Percentiles rank a stretch among this genome's conserved stretches.
Evolutionary conservation across 2,113 vertebrate genomes (phyloP).

Genomic region (Cepphus grylle): DNA sequence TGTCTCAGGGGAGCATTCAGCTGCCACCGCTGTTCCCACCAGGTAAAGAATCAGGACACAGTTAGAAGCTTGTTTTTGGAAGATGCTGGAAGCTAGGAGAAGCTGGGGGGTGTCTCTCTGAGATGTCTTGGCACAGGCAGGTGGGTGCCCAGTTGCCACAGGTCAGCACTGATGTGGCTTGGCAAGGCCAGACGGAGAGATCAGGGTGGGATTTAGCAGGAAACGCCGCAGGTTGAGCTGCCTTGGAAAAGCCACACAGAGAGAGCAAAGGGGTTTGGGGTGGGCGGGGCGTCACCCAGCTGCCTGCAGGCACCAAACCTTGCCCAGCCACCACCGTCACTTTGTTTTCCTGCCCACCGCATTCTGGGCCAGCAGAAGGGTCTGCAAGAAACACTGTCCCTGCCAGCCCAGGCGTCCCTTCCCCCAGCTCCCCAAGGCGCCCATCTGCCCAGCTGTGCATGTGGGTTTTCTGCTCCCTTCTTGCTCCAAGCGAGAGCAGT

Average conservation of each 20-base stretch:
- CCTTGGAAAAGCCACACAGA: not conserved
- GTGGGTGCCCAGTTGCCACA: not conserved
- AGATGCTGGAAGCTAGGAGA: not conserved
- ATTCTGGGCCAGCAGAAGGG: not conserved
- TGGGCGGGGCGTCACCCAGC: not conserved
- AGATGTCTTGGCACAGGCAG: slow-evolving; percentile 9
- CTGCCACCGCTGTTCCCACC: not conserved
- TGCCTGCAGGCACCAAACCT: slow-evolving; percentile 8
- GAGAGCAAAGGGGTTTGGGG: not conserved
- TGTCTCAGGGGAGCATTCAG: not conserved
- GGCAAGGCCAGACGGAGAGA: not conserved
- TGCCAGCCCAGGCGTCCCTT: not conserved
- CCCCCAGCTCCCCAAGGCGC: not conserved
- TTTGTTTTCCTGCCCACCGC: not conserved
- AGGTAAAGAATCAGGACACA: not conserved
- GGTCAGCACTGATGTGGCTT: slow-evolving; percentile 15
- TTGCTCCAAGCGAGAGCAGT: not conserved
- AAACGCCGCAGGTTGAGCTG: slow-evolving; percentile 18
- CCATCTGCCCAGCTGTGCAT: slow-evolving; percentile 13
- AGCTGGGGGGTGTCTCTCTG: not conserved
- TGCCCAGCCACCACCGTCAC: not conserved
- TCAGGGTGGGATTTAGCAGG: not conserved
- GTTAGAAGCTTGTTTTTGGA: not conserved
- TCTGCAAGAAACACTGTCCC: not conserved
- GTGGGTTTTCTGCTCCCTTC: not conserved